Base-by-base conservation (phyloP, 2,797 vertebrate species). In the Tenualosa thibaudeaui region DNA sequence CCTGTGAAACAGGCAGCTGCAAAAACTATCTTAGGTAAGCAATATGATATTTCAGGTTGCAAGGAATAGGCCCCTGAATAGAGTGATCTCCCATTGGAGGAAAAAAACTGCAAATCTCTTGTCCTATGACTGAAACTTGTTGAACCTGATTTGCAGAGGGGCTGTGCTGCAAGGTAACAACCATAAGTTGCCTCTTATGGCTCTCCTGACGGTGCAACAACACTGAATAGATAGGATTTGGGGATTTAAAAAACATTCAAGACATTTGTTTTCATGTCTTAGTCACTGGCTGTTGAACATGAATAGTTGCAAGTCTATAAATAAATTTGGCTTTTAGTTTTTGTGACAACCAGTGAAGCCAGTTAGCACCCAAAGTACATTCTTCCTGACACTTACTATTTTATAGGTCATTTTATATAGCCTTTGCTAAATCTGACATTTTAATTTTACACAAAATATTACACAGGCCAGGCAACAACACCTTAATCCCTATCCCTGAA, bases 71-170 rank as follows among this genome's bases (percentile, higher is more conserved):
- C 86, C 85, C 84, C 86, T 90, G 90, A 91, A 92, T 88, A 88
- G 87, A 71, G 86, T 86, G 87, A 81, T 86, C 84, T 88, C 87
- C 86, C 87, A 85, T 86, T 86, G 82, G 86, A 89, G 83, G 86
- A 65, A 88, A 84, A 82, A 85, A 88, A 89, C 90, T 89, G 89
- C 87, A 90, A 91, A 92, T 90, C 86, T 43, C 68, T 88, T 86
- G 89, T 90, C 89, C 87, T 88, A 90, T 90, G 88, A 88, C 89
- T 89, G 81, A 88, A 91, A 91, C 91, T 89, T 68, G 91, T 88
- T 84, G 22, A 88, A 90, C 90, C 87, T 90, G 90, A 89, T 90
- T 87, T 50, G 43, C 54, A 31, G 53, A 84, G 86, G 83, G 81
- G 71, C 60, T 81, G 50, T 71, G 56, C 3, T 22, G 81, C 9